Percentiles rank a stretch among this genome's conserved stretches.
Evolutionary conservation across 1,140 invertebrate genomes (phyloP).

Genomic region (Conus ventricosus): DNA sequence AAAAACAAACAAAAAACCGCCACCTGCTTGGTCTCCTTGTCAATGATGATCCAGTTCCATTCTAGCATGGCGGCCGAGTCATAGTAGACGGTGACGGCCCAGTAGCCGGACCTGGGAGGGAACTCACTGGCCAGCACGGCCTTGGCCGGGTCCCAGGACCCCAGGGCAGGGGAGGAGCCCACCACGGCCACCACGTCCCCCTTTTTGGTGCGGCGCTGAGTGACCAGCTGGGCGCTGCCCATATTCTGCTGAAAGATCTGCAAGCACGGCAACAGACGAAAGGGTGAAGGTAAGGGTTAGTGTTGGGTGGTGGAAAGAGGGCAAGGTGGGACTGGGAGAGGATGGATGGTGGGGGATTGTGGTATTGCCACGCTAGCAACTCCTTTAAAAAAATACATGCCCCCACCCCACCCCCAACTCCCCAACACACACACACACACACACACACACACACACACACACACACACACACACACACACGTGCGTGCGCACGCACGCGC

Average conservation of each 20-base stretch:
- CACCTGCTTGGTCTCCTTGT: constrained; percentile 14
- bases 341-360: too few species aligned
- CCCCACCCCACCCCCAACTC: too few species aligned
- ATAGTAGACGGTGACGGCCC: constrained; percentile 24
- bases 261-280: not conserved
- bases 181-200: constrained; percentile 29
- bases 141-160: constrained; percentile 20
- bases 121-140: constrained; percentile 21
- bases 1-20: too few species aligned
- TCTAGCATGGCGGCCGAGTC: constrained; percentile 22
- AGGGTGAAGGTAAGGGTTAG: too few species aligned
- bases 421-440: not conserved
- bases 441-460: not conserved
- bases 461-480: not conserved
- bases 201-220: not conserved
- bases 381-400: not conserved
- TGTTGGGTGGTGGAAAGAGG: too few species aligned
- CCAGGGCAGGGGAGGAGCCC: constrained; percentile 1
- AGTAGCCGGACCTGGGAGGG: constrained; percentile 19
- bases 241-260: constrained; percentile 32
- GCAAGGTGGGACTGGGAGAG: too few species aligned
- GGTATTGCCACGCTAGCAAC: too few species aligned
- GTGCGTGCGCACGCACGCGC: not conserved
- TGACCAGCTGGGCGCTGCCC: constrained; percentile 22
- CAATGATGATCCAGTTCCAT: constrained; percentile 36